Conservation (phyloP, 2,888 invertebrate species). For the Panopea generosa region DNA sequence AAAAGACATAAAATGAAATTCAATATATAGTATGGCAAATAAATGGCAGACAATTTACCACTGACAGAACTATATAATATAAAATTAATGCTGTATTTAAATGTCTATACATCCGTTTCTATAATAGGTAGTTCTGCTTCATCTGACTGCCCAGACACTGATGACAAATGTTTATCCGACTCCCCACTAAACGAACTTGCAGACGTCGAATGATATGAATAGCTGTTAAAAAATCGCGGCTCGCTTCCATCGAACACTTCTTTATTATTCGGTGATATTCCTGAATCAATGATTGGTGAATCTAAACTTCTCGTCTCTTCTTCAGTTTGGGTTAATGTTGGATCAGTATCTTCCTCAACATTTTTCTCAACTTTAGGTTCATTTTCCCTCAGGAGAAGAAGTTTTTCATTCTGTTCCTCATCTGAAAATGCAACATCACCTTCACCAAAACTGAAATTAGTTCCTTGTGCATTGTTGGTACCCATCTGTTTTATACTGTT, state of each 20-base stretch:
- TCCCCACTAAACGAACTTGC: slow-evolving; percentile 61
- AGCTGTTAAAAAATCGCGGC: slow-evolving; percentile 43
- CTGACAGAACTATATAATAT: too few species aligned
- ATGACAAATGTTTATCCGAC: slow-evolving; percentile 61
- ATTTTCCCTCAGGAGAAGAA: not conserved
- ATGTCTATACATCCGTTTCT: slow-evolving; percentile 72
- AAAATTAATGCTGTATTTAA: too few species aligned
- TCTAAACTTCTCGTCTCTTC: not conserved
- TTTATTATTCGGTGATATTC: slow-evolving; percentile 18
- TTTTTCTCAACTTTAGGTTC: not conserved
- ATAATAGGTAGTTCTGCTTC: slow-evolving; percentile 66
- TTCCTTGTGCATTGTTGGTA: not conserved
- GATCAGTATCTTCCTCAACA: not conserved
- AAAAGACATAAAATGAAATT: too few species aligned
- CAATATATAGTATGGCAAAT: too few species aligned
- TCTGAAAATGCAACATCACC: not conserved
- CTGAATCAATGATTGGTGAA: slow-evolving; percentile 7
- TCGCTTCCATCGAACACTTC: slow-evolving; percentile 29
- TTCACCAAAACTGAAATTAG: not conserved
- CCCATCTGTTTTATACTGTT: not conserved
- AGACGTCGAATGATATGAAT: slow-evolving; percentile 54
- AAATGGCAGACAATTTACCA: too few species aligned
- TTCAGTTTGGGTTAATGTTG: not conserved
- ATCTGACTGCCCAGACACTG: slow-evolving; percentile 67
- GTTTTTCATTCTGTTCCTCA: not conserved